Base-by-base conservation (phyloP, 2,113 vertebrate genomes). In the Gobius niger region DNA sequence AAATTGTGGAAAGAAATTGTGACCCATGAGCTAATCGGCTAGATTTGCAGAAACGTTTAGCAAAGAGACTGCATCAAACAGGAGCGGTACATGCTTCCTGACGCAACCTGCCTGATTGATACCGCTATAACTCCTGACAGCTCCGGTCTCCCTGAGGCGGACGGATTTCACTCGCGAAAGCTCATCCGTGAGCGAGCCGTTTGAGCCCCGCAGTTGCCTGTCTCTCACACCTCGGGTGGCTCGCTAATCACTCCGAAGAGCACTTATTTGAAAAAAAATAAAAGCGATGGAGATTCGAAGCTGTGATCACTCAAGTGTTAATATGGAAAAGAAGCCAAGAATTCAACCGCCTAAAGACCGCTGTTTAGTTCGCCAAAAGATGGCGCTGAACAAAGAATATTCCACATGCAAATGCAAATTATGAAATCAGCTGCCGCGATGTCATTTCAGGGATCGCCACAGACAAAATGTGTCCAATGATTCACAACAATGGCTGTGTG, bases 71-170 rank as follows among this genome's bases (percentile, higher is more conserved):
- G 56, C 34, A 59, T 59, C 24, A 41, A 59, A 59, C 1, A 41
- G 34, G 24, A 15, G 14, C 54, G 34, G 24, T 41, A 40, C 54
- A 59, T 41, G 56, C 9, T 59, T 42, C 15, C 56, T 59, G 56
- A 59, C 41, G 14, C 12, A 77, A 67, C 76, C 34, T 57, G 73
- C 53, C 67, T 72, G 63, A 54, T 59, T 70, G 71, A 79, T 77
- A 77, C 77, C 63, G 46, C 47, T 71, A 19, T 78, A 77, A 72
- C 63, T 42, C 47, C 56, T 73, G 72, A 67, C 76, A 84, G 73
- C 51, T 69, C 65, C 62, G 7, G 19, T 70, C 50, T 34, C 18
- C 53, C 19, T 16, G 5, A 9, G 19, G 53, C 53, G 5, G 13
- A 14, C 64, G 63, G 13, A 34, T 65, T 71, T 75, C 73, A 61